Conservation (phyloP, 2,797 vertebrate genomes). For the Telmatherina bonti region DNA sequence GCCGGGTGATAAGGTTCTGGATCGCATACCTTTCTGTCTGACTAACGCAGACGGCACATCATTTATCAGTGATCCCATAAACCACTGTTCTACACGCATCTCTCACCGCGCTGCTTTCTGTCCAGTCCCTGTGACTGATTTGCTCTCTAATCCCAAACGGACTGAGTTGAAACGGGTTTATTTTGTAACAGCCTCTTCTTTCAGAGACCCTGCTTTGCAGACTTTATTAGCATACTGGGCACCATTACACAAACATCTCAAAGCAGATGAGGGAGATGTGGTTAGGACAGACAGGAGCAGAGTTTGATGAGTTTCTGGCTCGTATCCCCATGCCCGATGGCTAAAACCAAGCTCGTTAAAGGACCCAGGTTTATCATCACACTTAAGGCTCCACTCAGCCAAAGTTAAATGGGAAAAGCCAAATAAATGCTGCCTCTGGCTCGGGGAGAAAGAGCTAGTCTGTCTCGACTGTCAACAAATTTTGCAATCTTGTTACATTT, state of each 20-base stretch:
- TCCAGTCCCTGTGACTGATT: conserved; percentile 52
- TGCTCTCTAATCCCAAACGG: conserved; percentile 59
- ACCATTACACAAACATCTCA: conserved; percentile 74
- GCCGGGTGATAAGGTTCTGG: conserved; percentile 37
- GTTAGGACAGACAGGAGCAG: conserved; percentile 66
- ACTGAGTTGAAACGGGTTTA: conserved; percentile 72
- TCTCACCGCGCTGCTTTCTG: conserved; percentile 45
- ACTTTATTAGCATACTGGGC: conserved; percentile 70
- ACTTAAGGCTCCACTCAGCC: conserved; percentile 65
- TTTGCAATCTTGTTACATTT: conserved; percentile 28
- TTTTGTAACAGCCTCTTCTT: conserved; percentile 72
- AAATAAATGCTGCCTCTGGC: conserved; percentile 53
- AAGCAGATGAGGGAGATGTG: conserved; percentile 68
- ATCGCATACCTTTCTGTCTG: conserved; percentile 23
- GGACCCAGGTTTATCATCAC: conserved; percentile 74
- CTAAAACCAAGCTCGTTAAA: conserved; percentile 66
- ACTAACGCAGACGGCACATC: conserved; percentile 39
- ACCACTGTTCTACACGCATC: conserved; percentile 39
- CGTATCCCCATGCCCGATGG: conserved; percentile 41
- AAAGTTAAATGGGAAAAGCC: conserved; percentile 62
- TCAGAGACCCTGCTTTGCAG: conserved; percentile 62
- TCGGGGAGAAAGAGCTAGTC: conserved; percentile 14
- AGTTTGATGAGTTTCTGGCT: conserved; percentile 71
- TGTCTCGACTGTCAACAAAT: conserved; percentile 39
- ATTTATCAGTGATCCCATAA: conserved; percentile 58